A percentile compares a stretch with the other conserved stretches of the same genome.
These are phyloP conservation scores for Grammomys surdaster DNA, from an alignment of 2,113 vertebrate genomes.

Conservation along the genomic window DNA sequence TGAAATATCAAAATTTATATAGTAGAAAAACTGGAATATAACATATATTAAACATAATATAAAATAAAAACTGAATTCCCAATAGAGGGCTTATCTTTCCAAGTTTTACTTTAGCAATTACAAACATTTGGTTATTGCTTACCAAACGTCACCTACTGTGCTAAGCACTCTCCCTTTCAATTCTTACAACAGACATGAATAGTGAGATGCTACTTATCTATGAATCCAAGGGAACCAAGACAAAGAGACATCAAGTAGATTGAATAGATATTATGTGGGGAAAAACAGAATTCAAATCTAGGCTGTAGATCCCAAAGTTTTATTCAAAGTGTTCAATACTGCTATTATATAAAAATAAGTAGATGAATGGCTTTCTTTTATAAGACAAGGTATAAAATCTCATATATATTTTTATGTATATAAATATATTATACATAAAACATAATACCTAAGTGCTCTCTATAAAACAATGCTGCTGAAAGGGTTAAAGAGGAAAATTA, in stretches of 20 bases:
- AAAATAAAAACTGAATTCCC: not conserved
- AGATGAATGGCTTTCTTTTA: not conserved
- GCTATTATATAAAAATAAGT: not conserved
- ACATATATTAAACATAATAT: conserved; percentile 4
- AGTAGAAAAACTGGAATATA: not conserved
- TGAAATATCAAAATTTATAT: not conserved
- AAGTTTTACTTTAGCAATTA: not conserved
- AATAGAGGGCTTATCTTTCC: not conserved
- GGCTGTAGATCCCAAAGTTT: not conserved
- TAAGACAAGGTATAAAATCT: not conserved
- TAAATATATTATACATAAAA: not conserved
- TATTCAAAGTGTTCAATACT: not conserved
- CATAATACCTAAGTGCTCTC: not conserved
- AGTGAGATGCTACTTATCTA: not conserved
- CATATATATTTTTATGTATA: too few relatives aligned
- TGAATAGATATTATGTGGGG: not conserved
- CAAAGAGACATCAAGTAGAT: not conserved
- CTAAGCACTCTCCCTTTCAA: not conserved
- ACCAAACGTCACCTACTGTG: not conserved
- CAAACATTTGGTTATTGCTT: conserved; percentile 29
- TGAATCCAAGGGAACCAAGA: not conserved
- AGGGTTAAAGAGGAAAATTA: not conserved
- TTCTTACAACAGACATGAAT: not conserved
- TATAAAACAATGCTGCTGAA: not conserved
- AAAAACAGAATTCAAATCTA: not conserved